A percentile compares a stretch with the other conserved stretches of the same genome.
These are phyloP conservation scores for Drosophila paulistorum DNA, from an alignment of 1,140 invertebrate genomes.

Conservation along the genomic window DNA sequence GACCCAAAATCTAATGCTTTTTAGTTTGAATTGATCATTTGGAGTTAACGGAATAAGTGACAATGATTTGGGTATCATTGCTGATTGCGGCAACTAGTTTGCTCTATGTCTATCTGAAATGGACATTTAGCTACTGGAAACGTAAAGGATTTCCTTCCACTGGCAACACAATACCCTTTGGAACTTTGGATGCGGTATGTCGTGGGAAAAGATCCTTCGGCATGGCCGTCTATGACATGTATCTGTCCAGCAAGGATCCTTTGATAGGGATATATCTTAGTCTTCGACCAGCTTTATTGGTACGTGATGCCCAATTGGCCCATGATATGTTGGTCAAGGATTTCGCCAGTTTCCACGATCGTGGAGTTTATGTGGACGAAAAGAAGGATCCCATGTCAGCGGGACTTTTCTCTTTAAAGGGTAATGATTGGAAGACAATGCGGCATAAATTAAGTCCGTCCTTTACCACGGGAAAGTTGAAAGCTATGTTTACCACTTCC, in stretches of 20 bases:
- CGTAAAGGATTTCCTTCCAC: conserved; percentile 61
- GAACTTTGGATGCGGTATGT: conserved; percentile 48
- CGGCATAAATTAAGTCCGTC: conserved; percentile 84
- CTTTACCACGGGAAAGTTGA: conserved; percentile 85
- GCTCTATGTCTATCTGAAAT: conserved; percentile 56
- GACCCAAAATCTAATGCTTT: no score
- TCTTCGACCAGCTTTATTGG: conserved; percentile 79
- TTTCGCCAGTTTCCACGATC: conserved; percentile 83
- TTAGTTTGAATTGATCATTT: no score
- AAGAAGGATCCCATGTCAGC: conserved; percentile 68
- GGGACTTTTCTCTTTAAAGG: conserved; percentile 83
- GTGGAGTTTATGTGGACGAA: conserved; percentile 82
- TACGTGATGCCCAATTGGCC: conserved; percentile 83
- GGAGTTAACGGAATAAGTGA: no score
- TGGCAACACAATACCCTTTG: conserved; percentile 60
- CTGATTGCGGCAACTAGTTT: conserved; percentile 27
- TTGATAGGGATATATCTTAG: conserved; percentile 75
- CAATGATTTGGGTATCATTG: no score
- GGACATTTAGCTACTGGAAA: conserved; percentile 71
- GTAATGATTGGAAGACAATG: conserved; percentile 83
- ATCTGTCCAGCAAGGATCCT: conserved; percentile 49
- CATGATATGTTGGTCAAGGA: conserved; percentile 83
- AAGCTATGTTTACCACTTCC: conserved; percentile 84
- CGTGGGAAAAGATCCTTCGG: conserved; percentile 60
- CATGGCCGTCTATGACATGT: conserved; percentile 68